phyloP scores from a whole-genome alignment of 2,113 vertebrate species.

The Hyperopisus bebe region DNA sequence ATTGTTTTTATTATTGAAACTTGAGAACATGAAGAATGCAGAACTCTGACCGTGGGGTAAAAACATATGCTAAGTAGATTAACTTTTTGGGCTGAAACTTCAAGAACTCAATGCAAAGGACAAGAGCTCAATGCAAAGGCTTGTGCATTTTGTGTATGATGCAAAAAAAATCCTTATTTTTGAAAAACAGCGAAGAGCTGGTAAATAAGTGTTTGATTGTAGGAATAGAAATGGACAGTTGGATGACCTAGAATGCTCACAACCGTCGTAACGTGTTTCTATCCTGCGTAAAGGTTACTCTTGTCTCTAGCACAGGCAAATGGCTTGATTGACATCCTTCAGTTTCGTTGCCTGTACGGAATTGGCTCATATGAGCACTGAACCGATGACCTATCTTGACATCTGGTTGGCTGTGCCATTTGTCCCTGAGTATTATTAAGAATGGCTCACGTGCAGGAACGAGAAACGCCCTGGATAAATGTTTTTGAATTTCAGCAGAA shows the following conservation, averaged over 20 bases:
- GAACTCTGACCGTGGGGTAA: neutral
- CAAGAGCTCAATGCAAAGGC: neutral
- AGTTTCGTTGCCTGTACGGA: neutral
- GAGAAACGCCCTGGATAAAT: constrained; percentile 16
- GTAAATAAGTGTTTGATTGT: neutral
- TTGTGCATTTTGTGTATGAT: neutral
- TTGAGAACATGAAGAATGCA: neutral
- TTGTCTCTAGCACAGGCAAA: neutral
- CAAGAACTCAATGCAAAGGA: neutral
- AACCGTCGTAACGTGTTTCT: neutral
- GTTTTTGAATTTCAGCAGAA: neutral
- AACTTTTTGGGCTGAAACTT: neutral
- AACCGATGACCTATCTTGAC: neutral
- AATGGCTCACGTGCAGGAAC: neutral
- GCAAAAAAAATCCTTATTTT: neutral
- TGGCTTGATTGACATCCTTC: neutral
- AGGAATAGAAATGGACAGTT: neutral
- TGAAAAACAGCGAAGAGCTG: neutral
- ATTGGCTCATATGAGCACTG: neutral
- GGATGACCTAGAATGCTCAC: neutral
- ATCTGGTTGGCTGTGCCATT: neutral
- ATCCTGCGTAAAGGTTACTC: neutral
- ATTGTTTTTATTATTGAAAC: neutral
- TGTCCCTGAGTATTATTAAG: constrained; percentile 4
- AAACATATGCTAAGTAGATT: neutral